Evolutionary conservation across 2,888 invertebrate species (phyloP), one percentile per base, ranked within the genome.

Genomic region (Athalia rosae): DNA sequence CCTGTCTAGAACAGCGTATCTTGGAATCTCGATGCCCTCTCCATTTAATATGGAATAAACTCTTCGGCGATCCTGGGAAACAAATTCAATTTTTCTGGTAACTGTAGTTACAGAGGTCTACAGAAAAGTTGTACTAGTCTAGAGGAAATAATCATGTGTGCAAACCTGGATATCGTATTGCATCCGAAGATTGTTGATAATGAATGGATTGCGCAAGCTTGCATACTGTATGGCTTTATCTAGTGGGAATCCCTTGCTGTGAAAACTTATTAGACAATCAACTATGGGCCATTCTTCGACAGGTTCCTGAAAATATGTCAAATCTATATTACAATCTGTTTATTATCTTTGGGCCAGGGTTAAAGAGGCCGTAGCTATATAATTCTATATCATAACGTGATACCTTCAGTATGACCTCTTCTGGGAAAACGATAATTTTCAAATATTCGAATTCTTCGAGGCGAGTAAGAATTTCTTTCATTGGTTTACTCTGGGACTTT

Each of bases 241-340:
- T 80, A 99, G 92, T 0, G 99, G 99, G 91, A 99, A 99, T 56
- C 99, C 99, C 91, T 98, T 97, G 4, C 99, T 99, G 91, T 99
- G 98, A 91, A 99, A 99, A 77, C 99, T 98, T 86, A 99, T 97
- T 67, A 99, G 93, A 89, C 99, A 99, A 91, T 99, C 99, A 88
- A 98, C 98, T 76, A 95, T 92, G 2, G 99, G 99, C 99, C 99
- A 99, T 88, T 98, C 95, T 89, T 99, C 99, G 28, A 99, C 97
- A 0, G 98, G 95, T 90, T 97, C 95, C 95, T 97, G 90, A 13
- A 9, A 71, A 13, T 4, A 15, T 50, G 3, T 50, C 6, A 59
- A 81, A 79, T 50, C 48, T 48, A 43, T 28, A 11, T n/a, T n/a
- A 15, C 53, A 2, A 7, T 7, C n/a, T 41, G 43, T 4, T 50